Base-by-base conservation (phyloP, 2,113 vertebrate genomes). In the Podarcis cretensis region DNA sequence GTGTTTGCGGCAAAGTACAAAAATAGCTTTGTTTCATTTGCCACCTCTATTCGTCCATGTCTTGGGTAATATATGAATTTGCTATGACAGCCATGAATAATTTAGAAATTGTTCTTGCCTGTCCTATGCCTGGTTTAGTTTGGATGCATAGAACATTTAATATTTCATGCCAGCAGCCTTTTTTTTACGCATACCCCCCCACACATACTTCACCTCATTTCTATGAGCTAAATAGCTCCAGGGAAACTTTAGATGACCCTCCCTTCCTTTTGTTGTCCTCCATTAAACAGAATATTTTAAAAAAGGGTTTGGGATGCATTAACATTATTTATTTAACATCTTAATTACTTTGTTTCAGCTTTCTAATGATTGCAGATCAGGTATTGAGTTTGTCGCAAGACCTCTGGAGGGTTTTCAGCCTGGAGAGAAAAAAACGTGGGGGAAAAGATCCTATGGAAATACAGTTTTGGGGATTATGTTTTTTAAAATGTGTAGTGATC, bases 121-220 rank as follows among this genome's bases (percentile, higher is more conserved):
- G 23, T 87, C 14, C 0, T 86, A 54, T 0, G 82, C 35, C 37
- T 63, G n/a, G 0, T 88, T 54, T 54, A 63, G 18, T 87, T 25
- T 90, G 2, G 68, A 74, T 89, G 1, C 32, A 89, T 13, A 89
- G 91, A 79, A 35, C 0, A 78, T 1, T 90, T 90, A 90, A 89
- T 90, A 89, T 89, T 88, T 90, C 85, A 83, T 87, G 14, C 57
- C 27, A 93, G 1, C 10, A 1, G 0, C 69, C 84, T 85, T 73
- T 73, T 73, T 23, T 23, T 54, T 54, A 54, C 2, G 48, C 48
- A 73, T 54, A 54, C 23, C 30, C 3, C 3, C 14, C 71, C 14
- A 37, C 21, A 1, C 73, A 1, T 7, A 79, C 2, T 35, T 13
- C 37, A 83, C 73, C 30, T 5, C 35, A 9, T 75, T 13, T 88